Evolutionary conservation across 1,140 invertebrate genomes (phyloP).

Genomic region (Hylyphantes graminicola): DNA sequence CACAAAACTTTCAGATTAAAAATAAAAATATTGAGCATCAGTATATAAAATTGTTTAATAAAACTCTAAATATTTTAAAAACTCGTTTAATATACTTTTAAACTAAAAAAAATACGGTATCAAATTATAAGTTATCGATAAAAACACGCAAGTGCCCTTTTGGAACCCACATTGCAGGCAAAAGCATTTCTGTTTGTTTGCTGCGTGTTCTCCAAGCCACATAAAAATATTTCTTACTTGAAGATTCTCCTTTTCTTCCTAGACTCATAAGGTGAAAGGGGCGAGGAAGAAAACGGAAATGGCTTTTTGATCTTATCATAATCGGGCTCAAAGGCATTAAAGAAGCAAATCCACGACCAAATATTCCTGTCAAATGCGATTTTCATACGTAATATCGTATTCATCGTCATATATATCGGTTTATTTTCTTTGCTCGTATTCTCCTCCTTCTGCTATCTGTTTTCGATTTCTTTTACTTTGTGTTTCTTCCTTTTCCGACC

Average conservation of each 20-base stretch:
- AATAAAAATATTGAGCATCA: too few species aligned
- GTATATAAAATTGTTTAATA: too few species aligned
- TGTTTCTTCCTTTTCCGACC: neutral
- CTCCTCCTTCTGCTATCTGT: slow-evolving; percentile 13
- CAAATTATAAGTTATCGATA: too few species aligned
- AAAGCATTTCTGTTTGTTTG: too few species aligned
- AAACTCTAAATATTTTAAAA: too few species aligned
- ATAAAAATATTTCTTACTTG: too few species aligned
- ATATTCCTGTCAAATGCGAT: slow-evolving; percentile 51
- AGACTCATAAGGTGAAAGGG: slow-evolving; percentile 11
- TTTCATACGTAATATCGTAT: slow-evolving; percentile 57
- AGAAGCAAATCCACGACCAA: slow-evolving; percentile 46
- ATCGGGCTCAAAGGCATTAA: slow-evolving; percentile 57
- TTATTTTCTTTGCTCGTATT: slow-evolving; percentile 6
- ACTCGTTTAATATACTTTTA: too few species aligned
- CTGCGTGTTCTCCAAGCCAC: too few species aligned
- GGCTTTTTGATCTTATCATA: slow-evolving; percentile 58
- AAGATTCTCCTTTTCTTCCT: neutral
- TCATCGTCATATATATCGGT: slow-evolving; percentile 49
- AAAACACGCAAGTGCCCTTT: too few species aligned
- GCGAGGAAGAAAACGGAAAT: slow-evolving; percentile 46
- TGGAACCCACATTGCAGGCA: too few species aligned
- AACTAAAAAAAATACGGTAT: too few species aligned
- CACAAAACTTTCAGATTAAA: too few species aligned
- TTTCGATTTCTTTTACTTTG: slow-evolving; percentile 23